Percentiles rank a stretch among this genome's conserved stretches.
phyloP scores from a whole-genome alignment of 2,888 invertebrate species.

The Parnassius apollo region DNA sequence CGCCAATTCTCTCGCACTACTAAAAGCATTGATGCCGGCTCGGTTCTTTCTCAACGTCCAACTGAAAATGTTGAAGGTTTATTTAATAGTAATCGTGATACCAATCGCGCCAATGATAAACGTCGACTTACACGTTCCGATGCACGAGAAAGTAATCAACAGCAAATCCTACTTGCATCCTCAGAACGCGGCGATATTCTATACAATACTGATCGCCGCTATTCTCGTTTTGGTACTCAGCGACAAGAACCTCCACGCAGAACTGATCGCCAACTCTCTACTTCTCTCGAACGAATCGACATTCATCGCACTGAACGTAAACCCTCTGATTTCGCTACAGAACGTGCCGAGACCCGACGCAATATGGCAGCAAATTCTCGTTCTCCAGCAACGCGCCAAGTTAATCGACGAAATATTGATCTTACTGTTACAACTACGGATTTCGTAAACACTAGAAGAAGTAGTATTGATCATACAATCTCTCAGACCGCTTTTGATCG shows the following conservation, averaged over 20 bases:
- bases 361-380: background rate
- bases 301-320: background rate
- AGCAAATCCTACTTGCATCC: background rate
- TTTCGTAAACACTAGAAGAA: background rate
- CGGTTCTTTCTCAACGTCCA: background rate
- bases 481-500: background rate
- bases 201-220: slow-evolving; percentile 1
- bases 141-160: background rate
- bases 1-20: background rate
- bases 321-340: background rate
- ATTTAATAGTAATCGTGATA: background rate
- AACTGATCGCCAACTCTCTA: background rate
- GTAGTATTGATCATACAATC: background rate
- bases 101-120: background rate
- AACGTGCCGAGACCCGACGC: background rate
- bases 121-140: background rate
- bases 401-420: background rate
- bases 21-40: background rate
- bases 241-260: background rate
- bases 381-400: background rate
- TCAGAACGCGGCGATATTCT: background rate
- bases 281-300: slow-evolving; percentile 2
- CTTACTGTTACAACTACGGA: background rate
- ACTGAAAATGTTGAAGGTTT: background rate
- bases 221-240: background rate